Evolutionary conservation across 2,797 vertebrate species (phyloP).

Genomic region (Toxotes lorentzi): DNA sequence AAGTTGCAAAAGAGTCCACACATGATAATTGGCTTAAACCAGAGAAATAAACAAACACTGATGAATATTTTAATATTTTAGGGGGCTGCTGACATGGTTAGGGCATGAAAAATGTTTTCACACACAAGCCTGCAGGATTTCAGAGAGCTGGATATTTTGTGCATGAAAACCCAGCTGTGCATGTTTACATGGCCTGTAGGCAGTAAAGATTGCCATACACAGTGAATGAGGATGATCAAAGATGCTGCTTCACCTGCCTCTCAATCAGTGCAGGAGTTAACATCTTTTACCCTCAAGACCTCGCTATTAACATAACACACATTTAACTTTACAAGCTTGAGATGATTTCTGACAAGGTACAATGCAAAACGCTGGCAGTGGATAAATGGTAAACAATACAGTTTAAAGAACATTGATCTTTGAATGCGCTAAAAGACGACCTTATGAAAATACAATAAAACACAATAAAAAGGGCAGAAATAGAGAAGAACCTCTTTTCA

Average conservation of each 20-base stretch:
- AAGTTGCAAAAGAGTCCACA: slow-evolving; percentile 50
- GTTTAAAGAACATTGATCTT: background rate
- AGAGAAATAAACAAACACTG: slow-evolving; percentile 68
- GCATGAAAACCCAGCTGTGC: slow-evolving; percentile 44
- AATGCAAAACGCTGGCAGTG: slow-evolving; percentile 8
- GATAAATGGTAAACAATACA: background rate
- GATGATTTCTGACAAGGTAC: slow-evolving; percentile 14
- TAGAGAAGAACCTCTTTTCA: background rate
- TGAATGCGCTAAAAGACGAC: background rate
- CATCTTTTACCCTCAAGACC: slow-evolving; percentile 20
- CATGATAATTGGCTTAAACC: slow-evolving; percentile 63
- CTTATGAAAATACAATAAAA: background rate
- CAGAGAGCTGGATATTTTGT: slow-evolving; percentile 35
- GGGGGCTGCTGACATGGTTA: slow-evolving; percentile 60
- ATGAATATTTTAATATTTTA: slow-evolving; percentile 72
- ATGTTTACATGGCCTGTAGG: slow-evolving; percentile 43
- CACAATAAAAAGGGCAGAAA: background rate
- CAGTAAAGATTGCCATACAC: slow-evolving; percentile 5
- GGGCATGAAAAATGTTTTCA: slow-evolving; percentile 37
- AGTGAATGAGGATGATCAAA: slow-evolving; percentile 36
- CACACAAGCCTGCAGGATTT: slow-evolving; percentile 30
- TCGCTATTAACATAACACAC: slow-evolving; percentile 1
- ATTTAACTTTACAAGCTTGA: slow-evolving; percentile 8
- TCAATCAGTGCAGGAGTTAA: slow-evolving; percentile 23
- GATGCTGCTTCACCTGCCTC: slow-evolving; percentile 42